Base-by-base conservation (phyloP, 92 coral and sea anemone genomes). In the Zoanthus gigantus region DNA sequence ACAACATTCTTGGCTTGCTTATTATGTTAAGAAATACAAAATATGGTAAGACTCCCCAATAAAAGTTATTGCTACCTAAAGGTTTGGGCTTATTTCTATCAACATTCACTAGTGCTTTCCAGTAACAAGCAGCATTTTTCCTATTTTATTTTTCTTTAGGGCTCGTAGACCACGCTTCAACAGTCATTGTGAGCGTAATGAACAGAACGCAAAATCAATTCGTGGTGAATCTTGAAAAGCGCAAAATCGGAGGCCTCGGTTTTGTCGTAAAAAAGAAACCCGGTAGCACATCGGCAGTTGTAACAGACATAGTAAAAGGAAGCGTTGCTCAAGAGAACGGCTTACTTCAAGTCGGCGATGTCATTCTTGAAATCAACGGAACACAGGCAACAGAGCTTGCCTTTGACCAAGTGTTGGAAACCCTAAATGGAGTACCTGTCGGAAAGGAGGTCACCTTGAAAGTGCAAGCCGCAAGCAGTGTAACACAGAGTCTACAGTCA, bases 181-280 rank as follows among this genome's bases (percentile, higher is more conserved):
- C 34, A 58, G 42, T 10, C 52, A 31, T 13, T 10, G 71, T 72
- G 14, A 31, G 57, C 34, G 73, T 44, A 31, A 84, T 84, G 88
- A 53, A 84, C 12, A n/a, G 57, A 29, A 82, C 69, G 7, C 90
- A 89, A n/a, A 80, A 90, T 45, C 74, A 76, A 14, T 83, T 91
- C 63, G 50, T 78, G n/a, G 96, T 94, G 74, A 91, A 88, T 71
- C 91, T 95, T 2, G 93, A 88, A 45, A 95, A 95, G 71, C 90
- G 92, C 72, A 95, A 87, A 66, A 50, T 87, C 12, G 98, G 98
- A 75, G 98, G 98, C 3, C 89, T 95, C 17, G 98, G 98, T 5
- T 93, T 95, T 83, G 80, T 95, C 8, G 92, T 92, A 23, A 91
- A 82, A 63, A 91, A 88, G 73, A 91, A 94, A 2, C 86, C 83